Percentiles rank a stretch among this genome's conserved stretches.
These are phyloP conservation scores for Thamnophis elegans DNA, from an alignment of 2,797 vertebrate genomes.

Conservation along the genomic window DNA sequence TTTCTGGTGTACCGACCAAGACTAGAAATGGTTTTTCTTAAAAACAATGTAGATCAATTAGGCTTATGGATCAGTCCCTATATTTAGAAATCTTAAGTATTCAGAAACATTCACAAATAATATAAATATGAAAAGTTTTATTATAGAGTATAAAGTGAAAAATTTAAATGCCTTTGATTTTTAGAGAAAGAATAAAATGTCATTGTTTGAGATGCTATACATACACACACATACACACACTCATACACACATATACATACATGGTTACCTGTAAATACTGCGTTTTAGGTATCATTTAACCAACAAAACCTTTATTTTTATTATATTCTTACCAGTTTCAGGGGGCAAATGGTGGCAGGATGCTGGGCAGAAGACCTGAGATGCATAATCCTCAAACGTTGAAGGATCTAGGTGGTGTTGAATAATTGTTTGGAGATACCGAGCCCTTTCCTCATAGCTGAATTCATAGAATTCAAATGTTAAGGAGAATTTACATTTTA, in stretches of 20 bases:
- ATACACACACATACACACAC: not conserved
- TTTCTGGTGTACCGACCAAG: constrained; percentile 37
- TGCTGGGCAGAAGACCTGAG: constrained; percentile 95
- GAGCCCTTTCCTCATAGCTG: constrained; percentile 95
- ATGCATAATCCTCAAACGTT: constrained; percentile 95
- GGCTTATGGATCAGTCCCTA: constrained; percentile 37
- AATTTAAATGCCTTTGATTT: constrained; percentile 16
- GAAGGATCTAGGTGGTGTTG: constrained; percentile 94
- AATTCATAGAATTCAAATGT: constrained; percentile 70
- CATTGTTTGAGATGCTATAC: constrained; percentile 19
- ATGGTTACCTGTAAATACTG: constrained; percentile 56
- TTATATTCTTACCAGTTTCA: constrained; percentile 82
- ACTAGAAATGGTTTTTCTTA: constrained; percentile 32
- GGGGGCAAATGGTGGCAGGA: constrained; percentile 88
- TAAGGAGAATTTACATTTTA: constrained; percentile 73
- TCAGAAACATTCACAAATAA: constrained; percentile 19
- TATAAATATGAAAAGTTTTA: constrained; percentile 7
- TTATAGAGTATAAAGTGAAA: constrained; percentile 13
- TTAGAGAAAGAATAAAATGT: not conserved
- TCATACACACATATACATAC: not conserved
- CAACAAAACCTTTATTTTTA: constrained; percentile 32
- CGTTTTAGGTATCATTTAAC: constrained; percentile 65
- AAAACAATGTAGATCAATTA: constrained; percentile 12
- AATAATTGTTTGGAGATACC: constrained; percentile 94
- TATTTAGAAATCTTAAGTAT: constrained; percentile 21